Conservation (phyloP, 2,888 invertebrate species). For the Metacarcinus magister region DNA sequence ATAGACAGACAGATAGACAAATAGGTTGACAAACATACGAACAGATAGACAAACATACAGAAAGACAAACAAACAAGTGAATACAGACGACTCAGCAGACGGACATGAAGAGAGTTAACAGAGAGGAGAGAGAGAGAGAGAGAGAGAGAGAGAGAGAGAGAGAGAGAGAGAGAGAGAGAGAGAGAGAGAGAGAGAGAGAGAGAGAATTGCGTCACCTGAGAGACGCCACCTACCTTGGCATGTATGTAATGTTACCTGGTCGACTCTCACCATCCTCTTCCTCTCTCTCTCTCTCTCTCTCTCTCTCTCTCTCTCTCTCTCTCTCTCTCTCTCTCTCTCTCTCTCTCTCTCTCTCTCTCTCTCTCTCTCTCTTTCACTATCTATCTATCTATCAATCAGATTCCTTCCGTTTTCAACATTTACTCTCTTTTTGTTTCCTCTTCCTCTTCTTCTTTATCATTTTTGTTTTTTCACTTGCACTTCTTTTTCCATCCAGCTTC, state of each 20-base stretch:
- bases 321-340: slow-evolving; percentile 57
- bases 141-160: too few relatives aligned
- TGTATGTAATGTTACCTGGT: background rate
- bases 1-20: too few relatives aligned
- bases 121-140: too few relatives aligned
- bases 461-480: background rate
- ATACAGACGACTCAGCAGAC: too few relatives aligned
- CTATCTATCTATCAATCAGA: background rate
- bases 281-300: slow-evolving; percentile 58
- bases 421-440: background rate
- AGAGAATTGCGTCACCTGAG: too few relatives aligned
- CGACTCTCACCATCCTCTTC: background rate
- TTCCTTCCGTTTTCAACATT: background rate
- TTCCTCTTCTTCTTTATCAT: background rate
- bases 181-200: too few relatives aligned
- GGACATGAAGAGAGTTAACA: too few relatives aligned
- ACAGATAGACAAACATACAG: too few relatives aligned
- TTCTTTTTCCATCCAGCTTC: background rate
- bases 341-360: slow-evolving; percentile 47
- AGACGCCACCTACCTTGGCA: too few relatives aligned
- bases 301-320: slow-evolving; percentile 57
- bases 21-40: too few relatives aligned
- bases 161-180: too few relatives aligned
- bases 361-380: background rate
- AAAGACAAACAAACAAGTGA: too few relatives aligned